phyloP scores from a whole-genome alignment of 2,113 vertebrate genomes.

The Urocolius indicus region DNA sequence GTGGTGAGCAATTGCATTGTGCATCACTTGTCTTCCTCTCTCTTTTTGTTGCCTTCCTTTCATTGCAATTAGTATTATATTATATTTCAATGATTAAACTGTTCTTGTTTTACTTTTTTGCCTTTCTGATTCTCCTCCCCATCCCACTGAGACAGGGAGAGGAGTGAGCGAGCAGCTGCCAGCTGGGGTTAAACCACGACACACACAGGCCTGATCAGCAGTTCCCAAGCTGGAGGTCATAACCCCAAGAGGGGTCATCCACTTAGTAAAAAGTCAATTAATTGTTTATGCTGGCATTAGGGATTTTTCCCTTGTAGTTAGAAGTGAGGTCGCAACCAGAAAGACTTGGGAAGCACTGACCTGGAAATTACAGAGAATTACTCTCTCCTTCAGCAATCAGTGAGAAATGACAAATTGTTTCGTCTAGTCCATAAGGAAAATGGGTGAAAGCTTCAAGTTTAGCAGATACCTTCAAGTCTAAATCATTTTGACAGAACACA shows the following conservation, averaged over 20 bases:
- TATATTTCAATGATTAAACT: too few species aligned
- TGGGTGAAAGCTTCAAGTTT: not conserved
- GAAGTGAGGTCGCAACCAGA: not conserved
- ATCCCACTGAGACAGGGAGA: too few species aligned
- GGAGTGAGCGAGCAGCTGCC: too few species aligned
- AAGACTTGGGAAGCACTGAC: slow-evolving; percentile 35
- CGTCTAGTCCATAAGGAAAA: not conserved
- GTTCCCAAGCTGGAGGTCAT: not conserved
- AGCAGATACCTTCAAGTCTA: not conserved
- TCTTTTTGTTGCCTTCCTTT: too few species aligned
- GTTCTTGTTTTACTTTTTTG: too few species aligned
- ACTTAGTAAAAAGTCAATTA: slow-evolving; percentile 2
- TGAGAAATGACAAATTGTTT: not conserved
- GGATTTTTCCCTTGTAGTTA: not conserved
- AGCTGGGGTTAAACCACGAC: too few species aligned
- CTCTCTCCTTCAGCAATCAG: not conserved
- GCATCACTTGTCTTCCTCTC: too few species aligned
- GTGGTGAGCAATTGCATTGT: too few species aligned
- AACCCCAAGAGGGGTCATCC: slow-evolving; percentile 13
- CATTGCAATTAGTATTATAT: too few species aligned
- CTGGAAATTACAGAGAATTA: slow-evolving; percentile 17
- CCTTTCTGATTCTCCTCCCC: too few species aligned
- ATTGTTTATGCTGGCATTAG: not conserved
- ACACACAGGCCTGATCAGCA: not conserved
- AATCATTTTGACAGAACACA: not conserved